Base-by-base conservation (phyloP, 2,888 invertebrate species). In the Punctoribates punctum region DNA sequence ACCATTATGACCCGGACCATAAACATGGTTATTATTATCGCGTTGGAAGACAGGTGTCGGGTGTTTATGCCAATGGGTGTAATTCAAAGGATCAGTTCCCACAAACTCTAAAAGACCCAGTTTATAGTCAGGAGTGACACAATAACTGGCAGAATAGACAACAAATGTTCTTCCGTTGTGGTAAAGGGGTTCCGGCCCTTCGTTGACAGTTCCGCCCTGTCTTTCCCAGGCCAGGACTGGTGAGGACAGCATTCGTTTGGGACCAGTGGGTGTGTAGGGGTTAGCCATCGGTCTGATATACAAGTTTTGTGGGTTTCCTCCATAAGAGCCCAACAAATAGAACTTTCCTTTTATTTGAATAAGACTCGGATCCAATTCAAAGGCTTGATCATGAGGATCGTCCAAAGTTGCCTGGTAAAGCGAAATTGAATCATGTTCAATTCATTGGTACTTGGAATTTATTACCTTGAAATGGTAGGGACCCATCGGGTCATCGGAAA, bases 1-100 rank as follows among this genome's bases (percentile, higher is more conserved):
- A n/a, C 54, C 54, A n/a, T 54, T 54, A 20, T 54, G 54, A 13
- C 54, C 54, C 17, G 54, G 54, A 54, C 54, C 54, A 20, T 54
- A 54, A 6, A 54, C 54, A 20, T 54, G 13, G n/a, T 54, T 13
- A n/a, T 11, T n/a, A 20, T 54, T 20, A 13, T 54, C 6, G 20
- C 54, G 54, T 20, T 13, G 11, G n/a, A 54, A 54, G 6, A 54
- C 54, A 11, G 54, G 54, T 54, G 6, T 6, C 54, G 54, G 20
- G 15, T 46, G 8, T 20, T 54, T 54, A 20, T n/a, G 13, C 54
- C 54, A 54, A 20, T 54, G 54, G 6, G 54, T 20, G 17, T 11
- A 6, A 54, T 54, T 54, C 6, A 54, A 6, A 13, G 54, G 54
- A 20, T 54, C 54, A n/a, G 17, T 54, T 11, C 54, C 54, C 6